Base-by-base conservation (phyloP, 2,888 invertebrate species). In the Drosophila setosimentum region DNA sequence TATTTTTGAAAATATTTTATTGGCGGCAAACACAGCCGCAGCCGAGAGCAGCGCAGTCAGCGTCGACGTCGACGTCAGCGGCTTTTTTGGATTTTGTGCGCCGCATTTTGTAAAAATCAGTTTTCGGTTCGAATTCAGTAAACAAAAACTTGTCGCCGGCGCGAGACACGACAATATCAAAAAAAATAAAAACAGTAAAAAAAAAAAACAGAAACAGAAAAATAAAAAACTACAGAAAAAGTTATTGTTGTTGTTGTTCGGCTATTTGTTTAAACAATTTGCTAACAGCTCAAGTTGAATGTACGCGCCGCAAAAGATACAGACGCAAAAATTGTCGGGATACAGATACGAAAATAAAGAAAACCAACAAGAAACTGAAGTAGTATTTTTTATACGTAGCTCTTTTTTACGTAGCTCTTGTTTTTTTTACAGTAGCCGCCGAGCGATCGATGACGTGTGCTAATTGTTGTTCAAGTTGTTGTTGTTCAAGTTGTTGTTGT, bases 121-220 rank as follows among this genome's bases (percentile, higher is more conserved):
- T 84, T 82, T 87, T 91, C 80, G 76, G 73, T 91, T 91, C 75
- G 78, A 88, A 83, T 85, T 90, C 92, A 92, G 91, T 92, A 92
- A 91, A 91, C 91, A 92, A 91, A 92, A 90, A 90, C 89, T 91
- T 91, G 91, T 92, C 88, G 92, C 90, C 89, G 92, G 89, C 83
- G 83, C 75, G 82, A 90, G 90, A 89, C 81, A 80, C 78, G 71
- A 73, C 60, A 82, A 75, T 76, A 66, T 60, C 54, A 45, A 48
- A 48, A 68, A 53, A 68, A 68, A 62, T 64, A 64, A 32, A 50
- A 57, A 60, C n/a, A 29, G n/a, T n/a, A n/a, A 60, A 42, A 37
- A 27, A 3, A 32, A 33, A 64, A 59, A 35, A 21, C 50, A 54
- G 48, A 48, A 68, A 40, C 42, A 30, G 29, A 49, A 30, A 45